These are phyloP conservation scores for Leptothorax acervorum DNA, from an alignment of 2,888 invertebrate genomes.

Conservation along the genomic window DNA sequence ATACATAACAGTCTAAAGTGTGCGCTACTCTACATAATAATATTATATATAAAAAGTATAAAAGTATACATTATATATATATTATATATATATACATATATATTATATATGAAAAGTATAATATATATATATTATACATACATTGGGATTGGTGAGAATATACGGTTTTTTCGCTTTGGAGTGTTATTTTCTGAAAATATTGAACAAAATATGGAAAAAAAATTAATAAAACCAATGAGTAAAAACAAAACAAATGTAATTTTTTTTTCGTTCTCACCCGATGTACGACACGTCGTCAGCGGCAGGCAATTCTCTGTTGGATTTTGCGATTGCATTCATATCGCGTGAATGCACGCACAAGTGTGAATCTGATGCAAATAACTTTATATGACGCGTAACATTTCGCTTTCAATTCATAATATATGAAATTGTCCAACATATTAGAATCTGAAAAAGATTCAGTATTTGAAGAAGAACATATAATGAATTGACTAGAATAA, in stretches of 20 bases:
- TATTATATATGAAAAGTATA: conserved; percentile 83
- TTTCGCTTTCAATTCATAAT: conserved; percentile 30
- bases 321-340: conserved; percentile 46
- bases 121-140: conserved; percentile 85
- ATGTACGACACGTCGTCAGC: conserved; percentile 14
- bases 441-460: background rate
- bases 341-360: conserved; percentile 35
- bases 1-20: conserved; percentile 85
- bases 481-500: background rate
- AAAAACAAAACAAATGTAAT: conserved; percentile 76
- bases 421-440: conserved; percentile 40
- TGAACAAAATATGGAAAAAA: conserved; percentile 86
- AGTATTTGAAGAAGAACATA: background rate
- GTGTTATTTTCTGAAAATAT: conserved; percentile 86
- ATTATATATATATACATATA: conserved; percentile 81
- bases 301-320: conserved; percentile 48
- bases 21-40: conserved; percentile 85
- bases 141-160: conserved; percentile 85
- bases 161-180: conserved; percentile 86
- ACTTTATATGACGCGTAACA: conserved; percentile 32
- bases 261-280: conserved; percentile 45
- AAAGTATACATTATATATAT: conserved; percentile 83
- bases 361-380: conserved; percentile 42
- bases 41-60: conserved; percentile 85
- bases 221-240: conserved; percentile 84